These are phyloP conservation scores for Darevskia mixta DNA, from an alignment of 2,797 vertebrate genomes.

Conservation along the genomic window DNA sequence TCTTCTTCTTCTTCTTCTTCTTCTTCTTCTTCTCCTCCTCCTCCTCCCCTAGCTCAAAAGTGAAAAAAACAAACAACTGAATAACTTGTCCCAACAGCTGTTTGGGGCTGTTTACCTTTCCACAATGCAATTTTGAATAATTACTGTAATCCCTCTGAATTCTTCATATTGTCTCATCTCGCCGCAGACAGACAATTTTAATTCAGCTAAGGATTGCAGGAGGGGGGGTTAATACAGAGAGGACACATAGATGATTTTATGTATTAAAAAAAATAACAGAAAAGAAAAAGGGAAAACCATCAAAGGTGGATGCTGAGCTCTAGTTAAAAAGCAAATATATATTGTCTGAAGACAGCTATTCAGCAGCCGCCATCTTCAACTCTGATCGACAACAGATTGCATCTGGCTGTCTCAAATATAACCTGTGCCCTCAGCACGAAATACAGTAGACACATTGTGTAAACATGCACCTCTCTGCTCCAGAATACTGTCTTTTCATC, in stretches of 20 bases:
- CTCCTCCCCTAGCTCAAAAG: not conserved
- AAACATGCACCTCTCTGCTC: not conserved
- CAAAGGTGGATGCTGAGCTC: not conserved
- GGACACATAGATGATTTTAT: constrained; percentile 2
- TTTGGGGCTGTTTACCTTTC: not conserved
- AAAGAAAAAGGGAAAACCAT: not conserved
- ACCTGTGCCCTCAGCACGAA: not conserved
- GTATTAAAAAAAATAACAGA: not conserved
- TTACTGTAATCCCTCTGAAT: constrained; percentile 24
- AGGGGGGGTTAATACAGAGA: not conserved
- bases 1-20: too few relatives aligned
- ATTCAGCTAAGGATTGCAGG: not conserved
- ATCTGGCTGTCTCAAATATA: not conserved
- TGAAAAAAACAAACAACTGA: not conserved
- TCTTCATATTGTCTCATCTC: constrained; percentile 21
- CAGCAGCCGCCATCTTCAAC: not conserved
- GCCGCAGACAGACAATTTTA: not conserved
- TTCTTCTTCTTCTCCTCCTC: too few relatives aligned
- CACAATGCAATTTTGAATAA: constrained; percentile 27
- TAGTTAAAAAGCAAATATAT: not conserved
- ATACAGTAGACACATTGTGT: not conserved
- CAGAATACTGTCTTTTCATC: not conserved
- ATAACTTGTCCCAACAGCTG: constrained; percentile 2
- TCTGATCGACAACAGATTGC: not conserved
- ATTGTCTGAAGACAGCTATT: not conserved